Conservation (phyloP, 2,113 vertebrate species). For the Acinonyx jubatus region DNA sequence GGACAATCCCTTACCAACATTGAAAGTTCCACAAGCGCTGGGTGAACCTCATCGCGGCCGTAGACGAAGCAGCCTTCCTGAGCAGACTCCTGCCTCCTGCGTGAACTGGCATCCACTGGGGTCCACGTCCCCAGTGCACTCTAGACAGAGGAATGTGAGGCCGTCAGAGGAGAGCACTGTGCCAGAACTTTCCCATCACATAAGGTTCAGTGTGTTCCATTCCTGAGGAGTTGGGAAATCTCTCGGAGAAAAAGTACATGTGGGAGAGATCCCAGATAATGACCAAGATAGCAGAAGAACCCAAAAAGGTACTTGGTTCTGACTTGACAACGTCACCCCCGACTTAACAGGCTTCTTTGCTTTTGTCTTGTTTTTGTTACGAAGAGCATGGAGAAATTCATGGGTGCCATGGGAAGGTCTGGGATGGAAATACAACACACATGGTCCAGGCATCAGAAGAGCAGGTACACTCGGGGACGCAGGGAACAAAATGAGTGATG, state of each 20-base stretch:
- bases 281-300: not conserved
- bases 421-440: not conserved
- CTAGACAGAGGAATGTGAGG: not conserved
- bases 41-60: not conserved
- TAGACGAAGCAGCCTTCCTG: not conserved
- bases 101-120: accelerated
- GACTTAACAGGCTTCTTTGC: not conserved
- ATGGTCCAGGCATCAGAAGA: not conserved
- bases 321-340: not conserved
- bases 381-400: not conserved
- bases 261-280: not conserved
- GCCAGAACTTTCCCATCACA: not conserved
- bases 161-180: accelerated
- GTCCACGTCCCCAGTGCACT: no score
- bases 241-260: not conserved
- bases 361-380: not conserved
- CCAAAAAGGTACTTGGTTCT: not conserved
- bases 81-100: no score
- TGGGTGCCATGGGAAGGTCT: not conserved
- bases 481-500: not conserved
- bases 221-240: not conserved
- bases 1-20: no score
- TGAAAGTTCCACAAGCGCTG: not conserved
- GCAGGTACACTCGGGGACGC: not conserved
- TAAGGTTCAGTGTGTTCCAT: not conserved